A percentile compares a stretch with the other conserved stretches of the same genome.
phyloP scores from a whole-genome alignment of 2,888 invertebrate species.

The Eremobia ochroleuca region DNA sequence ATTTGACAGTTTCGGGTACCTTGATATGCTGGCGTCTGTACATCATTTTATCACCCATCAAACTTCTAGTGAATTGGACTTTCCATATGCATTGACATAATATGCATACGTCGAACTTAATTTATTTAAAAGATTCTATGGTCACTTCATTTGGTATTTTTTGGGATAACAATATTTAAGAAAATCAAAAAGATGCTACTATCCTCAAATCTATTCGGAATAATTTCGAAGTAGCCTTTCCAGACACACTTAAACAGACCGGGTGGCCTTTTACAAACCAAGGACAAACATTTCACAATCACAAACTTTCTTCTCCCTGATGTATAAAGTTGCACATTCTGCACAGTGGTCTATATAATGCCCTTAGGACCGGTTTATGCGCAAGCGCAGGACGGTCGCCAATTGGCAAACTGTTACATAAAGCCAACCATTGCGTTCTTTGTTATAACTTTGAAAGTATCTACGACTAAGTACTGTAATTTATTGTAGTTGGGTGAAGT shows the following conservation, averaged over 20 bases:
- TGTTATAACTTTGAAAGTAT: conserved; percentile 57
- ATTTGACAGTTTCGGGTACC: too few species aligned
- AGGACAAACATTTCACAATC: conserved; percentile 23
- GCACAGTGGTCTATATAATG: conserved; percentile 71
- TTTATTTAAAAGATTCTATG: not conserved
- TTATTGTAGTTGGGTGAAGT: conserved; percentile 12
- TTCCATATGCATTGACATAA: not conserved
- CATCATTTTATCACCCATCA: not conserved
- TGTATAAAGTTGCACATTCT: conserved; percentile 19
- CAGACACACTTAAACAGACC: not conserved
- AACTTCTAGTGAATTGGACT: not conserved
- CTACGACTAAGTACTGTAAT: not conserved
- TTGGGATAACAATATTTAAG: not conserved
- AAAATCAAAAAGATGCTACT: not conserved
- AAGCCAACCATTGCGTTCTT: conserved; percentile 43
- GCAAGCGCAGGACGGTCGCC: conserved; percentile 51
- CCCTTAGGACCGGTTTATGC: conserved; percentile 74
- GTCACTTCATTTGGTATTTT: not conserved
- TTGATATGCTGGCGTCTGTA: too few species aligned
- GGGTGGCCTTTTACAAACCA: not conserved
- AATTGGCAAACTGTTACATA: conserved; percentile 59
- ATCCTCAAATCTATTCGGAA: not conserved
- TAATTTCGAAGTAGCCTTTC: not conserved
- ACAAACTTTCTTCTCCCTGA: conserved; percentile 52
- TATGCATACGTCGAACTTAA: not conserved